These are phyloP conservation scores for Seriola quinqueradiata DNA, from an alignment of 2,113 vertebrate species.

Conservation along the genomic window DNA sequence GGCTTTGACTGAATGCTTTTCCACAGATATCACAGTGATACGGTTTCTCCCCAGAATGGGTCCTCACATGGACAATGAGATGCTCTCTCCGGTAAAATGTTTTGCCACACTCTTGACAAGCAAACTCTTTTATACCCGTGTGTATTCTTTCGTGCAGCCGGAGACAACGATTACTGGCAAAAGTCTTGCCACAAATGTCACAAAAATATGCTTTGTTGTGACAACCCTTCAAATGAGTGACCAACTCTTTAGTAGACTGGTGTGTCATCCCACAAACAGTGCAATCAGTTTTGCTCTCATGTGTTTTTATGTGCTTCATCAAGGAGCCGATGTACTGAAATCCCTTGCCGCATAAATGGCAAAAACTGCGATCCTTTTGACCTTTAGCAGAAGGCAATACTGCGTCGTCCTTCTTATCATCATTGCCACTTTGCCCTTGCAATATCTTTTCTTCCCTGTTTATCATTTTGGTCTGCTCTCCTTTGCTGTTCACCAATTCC, in stretches of 20 bases:
- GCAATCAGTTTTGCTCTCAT: constrained; percentile 30
- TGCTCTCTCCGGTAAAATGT: constrained; percentile 27
- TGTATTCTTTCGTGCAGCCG: constrained; percentile 39
- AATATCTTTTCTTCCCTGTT: not conserved
- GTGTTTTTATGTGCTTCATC: constrained; percentile 60
- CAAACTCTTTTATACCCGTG: constrained; percentile 1
- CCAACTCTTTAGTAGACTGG: constrained; percentile 1
- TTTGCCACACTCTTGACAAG: constrained; percentile 56
- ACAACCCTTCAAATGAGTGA: constrained; percentile 27
- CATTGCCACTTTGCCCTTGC: not conserved
- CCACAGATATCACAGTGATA: constrained; percentile 56
- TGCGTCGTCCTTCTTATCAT: not conserved
- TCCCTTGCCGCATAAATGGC: constrained; percentile 53
- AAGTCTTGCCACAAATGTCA: constrained; percentile 36
- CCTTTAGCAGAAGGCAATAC: not conserved
- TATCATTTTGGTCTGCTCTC: not conserved
- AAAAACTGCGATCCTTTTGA: constrained; percentile 41
- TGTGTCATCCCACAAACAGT: constrained; percentile 14
- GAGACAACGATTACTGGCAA: constrained; percentile 10
- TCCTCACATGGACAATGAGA: constrained; percentile 43
- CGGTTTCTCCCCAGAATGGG: constrained; percentile 53
- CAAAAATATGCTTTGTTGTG: constrained; percentile 38
- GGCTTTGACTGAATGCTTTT: constrained; percentile 54
- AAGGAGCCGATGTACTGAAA: constrained; percentile 55
- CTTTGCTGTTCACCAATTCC: constrained; percentile 3